Percentiles rank a stretch among this genome's conserved stretches.
Evolutionary conservation across 2,797 vertebrate genomes (phyloP).

Genomic region (Pogoniulus pusillus): DNA sequence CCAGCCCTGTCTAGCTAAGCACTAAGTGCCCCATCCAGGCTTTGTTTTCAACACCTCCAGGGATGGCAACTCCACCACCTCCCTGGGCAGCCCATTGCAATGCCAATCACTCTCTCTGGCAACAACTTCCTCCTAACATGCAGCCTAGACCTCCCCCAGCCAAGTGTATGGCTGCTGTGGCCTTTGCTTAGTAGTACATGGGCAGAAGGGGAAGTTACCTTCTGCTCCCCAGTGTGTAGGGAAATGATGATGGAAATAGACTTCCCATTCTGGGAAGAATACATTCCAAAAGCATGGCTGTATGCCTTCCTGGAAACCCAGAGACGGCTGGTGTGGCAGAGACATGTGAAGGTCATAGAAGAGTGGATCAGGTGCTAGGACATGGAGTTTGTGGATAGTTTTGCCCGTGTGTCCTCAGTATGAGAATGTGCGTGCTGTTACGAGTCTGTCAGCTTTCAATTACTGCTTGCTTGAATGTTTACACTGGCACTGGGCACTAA

Average conservation of each 20-base stretch:
- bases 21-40: too few species aligned
- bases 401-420: accelerated
- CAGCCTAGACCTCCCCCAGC: too few species aligned
- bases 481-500: not conserved
- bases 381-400: not conserved
- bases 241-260: not conserved
- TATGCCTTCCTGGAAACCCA: not conserved
- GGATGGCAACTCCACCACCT: too few species aligned
- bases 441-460: not conserved
- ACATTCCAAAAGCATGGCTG: not conserved
- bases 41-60: too few species aligned
- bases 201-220: not conserved
- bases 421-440: not conserved
- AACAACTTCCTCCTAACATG: too few species aligned
- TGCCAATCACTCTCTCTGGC: too few species aligned
- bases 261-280: not conserved
- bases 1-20: too few species aligned
- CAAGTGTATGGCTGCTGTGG: not conserved
- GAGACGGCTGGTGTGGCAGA: not conserved
- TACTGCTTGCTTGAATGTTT: not conserved
- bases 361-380: not conserved
- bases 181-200: accelerated
- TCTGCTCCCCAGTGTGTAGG: not conserved
- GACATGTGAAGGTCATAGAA: not conserved
- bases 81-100: too few species aligned